Conservation (phyloP, 2,113 vertebrate genomes). For the Oncorhynchus clarkii region DNA sequence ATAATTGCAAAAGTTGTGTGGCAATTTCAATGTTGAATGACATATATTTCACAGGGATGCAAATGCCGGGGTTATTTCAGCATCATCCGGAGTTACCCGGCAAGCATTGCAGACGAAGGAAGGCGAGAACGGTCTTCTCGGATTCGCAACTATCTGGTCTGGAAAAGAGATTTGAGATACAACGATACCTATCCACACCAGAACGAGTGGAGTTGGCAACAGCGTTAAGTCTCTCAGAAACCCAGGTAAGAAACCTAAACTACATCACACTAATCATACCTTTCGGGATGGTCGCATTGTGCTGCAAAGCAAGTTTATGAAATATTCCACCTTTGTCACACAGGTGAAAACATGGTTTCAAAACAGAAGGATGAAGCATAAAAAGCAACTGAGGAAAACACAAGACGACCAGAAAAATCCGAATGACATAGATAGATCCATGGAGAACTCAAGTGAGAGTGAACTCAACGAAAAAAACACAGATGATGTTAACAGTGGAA, state of each 20-base stretch:
- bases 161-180: constrained; percentile 95
- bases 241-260: constrained; percentile 79
- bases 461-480: constrained; percentile 65
- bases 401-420: constrained; percentile 87
- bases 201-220: constrained; percentile 96
- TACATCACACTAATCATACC: background rate
- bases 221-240: constrained; percentile 96
- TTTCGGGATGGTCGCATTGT: background rate
- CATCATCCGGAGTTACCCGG: constrained; percentile 88
- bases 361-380: constrained; percentile 94
- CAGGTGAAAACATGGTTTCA: constrained; percentile 97
- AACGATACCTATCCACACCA: constrained; percentile 94
- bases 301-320: background rate
- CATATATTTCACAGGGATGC: constrained; percentile 76
- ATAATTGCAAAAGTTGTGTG: background rate
- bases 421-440: constrained; percentile 71
- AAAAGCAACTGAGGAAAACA: constrained; percentile 93
- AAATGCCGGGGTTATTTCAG: constrained; percentile 91
- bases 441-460: constrained; percentile 77
- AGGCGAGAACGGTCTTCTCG: constrained; percentile 95
- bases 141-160: constrained; percentile 95
- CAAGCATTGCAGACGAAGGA: constrained; percentile 93
- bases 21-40: background rate
- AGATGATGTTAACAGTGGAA: constrained; percentile 58
- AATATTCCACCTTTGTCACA: background rate